Evolutionary conservation across 2,113 vertebrate genomes (phyloP).

Genomic region (Ageneiosus marmoratus): DNA sequence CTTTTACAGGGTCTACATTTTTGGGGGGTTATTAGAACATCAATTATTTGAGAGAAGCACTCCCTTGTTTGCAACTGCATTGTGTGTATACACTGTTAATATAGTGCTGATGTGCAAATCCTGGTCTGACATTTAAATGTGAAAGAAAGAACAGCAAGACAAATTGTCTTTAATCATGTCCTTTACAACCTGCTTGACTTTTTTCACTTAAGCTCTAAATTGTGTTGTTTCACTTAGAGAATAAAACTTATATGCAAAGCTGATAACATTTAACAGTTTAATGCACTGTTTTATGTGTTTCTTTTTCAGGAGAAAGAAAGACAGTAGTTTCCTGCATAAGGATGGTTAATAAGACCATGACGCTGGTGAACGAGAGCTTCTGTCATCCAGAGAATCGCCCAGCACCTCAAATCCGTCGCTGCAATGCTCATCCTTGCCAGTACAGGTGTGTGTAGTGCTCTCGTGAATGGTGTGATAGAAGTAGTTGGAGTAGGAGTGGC

Average conservation of each 20-base stretch:
- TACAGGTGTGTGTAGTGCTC: conserved; percentile 78
- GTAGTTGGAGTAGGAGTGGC: neutral
- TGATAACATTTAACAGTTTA: neutral
- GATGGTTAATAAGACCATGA: conserved; percentile 87
- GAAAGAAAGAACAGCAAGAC: neutral
- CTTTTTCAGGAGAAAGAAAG: conserved; percentile 81
- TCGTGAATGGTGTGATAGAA: neutral
- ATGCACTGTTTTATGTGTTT: conserved; percentile 3
- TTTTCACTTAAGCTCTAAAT: neutral
- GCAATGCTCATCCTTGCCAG: conserved; percentile 89
- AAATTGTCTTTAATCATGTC: neutral
- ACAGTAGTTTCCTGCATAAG: conserved; percentile 89
- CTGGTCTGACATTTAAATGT: neutral
- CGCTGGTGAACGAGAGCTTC: conserved; percentile 81
- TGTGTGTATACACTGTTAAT: neutral
- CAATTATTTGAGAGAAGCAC: neutral
- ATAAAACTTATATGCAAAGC: neutral
- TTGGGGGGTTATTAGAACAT: neutral
- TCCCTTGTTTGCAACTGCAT: neutral
- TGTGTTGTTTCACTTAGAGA: neutral
- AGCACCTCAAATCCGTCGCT: conserved; percentile 82
- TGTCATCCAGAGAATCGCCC: conserved; percentile 84
- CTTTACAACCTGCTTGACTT: neutral
- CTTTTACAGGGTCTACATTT: neutral
- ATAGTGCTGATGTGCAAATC: neutral